phyloP scores from a whole-genome alignment of 2,797 vertebrate genomes.

The Lutjanus campechanus region DNA sequence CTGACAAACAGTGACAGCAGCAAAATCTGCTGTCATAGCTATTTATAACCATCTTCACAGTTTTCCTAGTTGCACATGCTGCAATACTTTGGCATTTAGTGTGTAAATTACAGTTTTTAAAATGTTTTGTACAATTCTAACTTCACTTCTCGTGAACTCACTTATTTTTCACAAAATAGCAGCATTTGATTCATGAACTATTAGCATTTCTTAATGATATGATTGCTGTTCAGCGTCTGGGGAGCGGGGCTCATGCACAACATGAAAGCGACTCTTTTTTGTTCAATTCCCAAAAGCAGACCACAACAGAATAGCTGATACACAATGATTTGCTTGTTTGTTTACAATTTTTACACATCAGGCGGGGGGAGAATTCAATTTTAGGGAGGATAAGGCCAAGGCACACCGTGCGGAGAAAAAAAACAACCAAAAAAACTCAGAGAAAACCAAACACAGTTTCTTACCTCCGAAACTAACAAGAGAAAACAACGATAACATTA shows the following conservation, averaged over 20 bases:
- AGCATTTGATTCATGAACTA: neutral
- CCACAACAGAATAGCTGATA: neutral
- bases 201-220: neutral
- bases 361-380: neutral
- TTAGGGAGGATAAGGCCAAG: too few species aligned
- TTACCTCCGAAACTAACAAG: conserved; percentile 10
- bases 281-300: conserved; percentile 10
- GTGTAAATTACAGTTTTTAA: neutral
- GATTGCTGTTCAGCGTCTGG: neutral
- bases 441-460: neutral
- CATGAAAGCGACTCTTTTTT: neutral
- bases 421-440: neutral
- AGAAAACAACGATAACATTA: conserved; percentile 19
- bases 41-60: neutral
- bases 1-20: conserved; percentile 3
- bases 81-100: neutral
- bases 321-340: conserved; percentile 3
- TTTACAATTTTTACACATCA: neutral
- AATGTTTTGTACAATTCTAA: conserved; percentile 1
- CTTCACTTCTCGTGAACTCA: neutral
- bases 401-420: too few species aligned
- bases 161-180: neutral
- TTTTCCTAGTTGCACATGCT: neutral
- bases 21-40: neutral
- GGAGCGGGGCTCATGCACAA: neutral